A percentile compares a stretch with the other conserved stretches of the same genome.
phyloP scores from a whole-genome alignment of 2,113 vertebrate species.

The Chloropsis hardwickii region DNA sequence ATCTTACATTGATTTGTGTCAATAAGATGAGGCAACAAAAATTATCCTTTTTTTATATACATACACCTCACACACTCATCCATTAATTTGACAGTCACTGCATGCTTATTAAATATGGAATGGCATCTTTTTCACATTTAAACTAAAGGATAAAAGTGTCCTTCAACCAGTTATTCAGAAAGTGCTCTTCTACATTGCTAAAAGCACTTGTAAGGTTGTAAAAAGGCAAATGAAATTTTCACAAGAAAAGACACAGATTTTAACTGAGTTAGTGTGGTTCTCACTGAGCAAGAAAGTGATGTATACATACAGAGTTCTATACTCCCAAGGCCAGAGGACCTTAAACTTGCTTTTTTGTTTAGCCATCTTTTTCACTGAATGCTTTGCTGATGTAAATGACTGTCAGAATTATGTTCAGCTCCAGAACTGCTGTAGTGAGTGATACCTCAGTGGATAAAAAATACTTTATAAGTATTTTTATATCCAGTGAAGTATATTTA shows the following conservation, averaged over 20 bases:
- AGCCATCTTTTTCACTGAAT: neutral
- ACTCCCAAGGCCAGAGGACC: neutral
- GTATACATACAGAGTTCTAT: accelerated
- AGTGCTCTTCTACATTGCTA: neutral
- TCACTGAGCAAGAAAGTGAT: neutral
- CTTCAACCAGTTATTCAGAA: neutral
- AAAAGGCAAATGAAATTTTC: neutral
- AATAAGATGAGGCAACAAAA: neutral
- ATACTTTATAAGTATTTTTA: neutral
- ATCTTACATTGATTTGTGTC: neutral
- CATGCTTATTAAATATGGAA: neutral
- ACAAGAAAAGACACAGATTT: neutral
- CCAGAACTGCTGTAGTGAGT: neutral
- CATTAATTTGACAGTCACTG: neutral
- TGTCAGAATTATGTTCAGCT: neutral
- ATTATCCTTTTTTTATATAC: neutral
- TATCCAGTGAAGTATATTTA: neutral
- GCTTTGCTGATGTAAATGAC: neutral
- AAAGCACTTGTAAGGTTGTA: neutral
- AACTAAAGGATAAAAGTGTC: neutral
- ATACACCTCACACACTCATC: neutral
- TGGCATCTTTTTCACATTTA: neutral
- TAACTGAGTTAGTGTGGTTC: neutral
- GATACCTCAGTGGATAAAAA: neutral
- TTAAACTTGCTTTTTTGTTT: neutral